Evolutionary conservation across 1,140 invertebrate genomes (phyloP).

Genomic region (Panagrolaimus sp.): DNA sequence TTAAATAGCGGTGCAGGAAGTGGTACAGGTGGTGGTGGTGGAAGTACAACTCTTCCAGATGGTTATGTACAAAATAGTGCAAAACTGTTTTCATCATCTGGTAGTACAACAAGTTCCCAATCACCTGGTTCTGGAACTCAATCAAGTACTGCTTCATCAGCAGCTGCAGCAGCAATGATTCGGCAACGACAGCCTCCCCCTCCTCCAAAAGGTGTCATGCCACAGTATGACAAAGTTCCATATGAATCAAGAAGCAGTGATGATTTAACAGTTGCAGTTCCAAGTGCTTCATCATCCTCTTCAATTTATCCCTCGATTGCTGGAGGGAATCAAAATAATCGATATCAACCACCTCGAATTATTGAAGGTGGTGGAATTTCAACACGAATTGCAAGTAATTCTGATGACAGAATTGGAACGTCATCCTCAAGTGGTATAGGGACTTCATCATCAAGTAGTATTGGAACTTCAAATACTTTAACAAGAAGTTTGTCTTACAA

Average conservation of each 20-base stretch:
- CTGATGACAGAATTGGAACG: neutral
- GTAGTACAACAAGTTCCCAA: neutral
- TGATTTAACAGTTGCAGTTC: neutral
- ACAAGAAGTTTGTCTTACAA: conserved; percentile 11
- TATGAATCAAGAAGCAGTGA: conserved; percentile 12
- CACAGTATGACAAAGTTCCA: neutral
- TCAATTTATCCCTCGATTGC: neutral
- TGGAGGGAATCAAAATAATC: neutral
- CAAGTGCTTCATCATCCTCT: neutral
- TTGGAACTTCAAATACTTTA: conserved; percentile 10
- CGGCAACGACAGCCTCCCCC: conserved; percentile 4
- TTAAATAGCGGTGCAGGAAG: conserved; percentile 28
- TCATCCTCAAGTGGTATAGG: neutral
- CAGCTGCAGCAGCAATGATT: neutral
- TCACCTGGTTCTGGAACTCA: neutral
- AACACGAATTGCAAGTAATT: conserved; percentile 5
- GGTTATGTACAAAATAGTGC: conserved; percentile 16
- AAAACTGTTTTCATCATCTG: conserved; percentile 16
- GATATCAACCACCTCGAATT: conserved; percentile 4
- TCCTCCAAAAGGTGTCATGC: neutral
- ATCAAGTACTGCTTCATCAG: neutral
- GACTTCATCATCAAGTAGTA: neutral
- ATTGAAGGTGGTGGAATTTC: neutral
- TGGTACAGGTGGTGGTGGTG: neutral
- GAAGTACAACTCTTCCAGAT: conserved; percentile 33